phyloP scores from a whole-genome alignment of 2,888 invertebrate species.

The Lasioglossum figueresi region DNA sequence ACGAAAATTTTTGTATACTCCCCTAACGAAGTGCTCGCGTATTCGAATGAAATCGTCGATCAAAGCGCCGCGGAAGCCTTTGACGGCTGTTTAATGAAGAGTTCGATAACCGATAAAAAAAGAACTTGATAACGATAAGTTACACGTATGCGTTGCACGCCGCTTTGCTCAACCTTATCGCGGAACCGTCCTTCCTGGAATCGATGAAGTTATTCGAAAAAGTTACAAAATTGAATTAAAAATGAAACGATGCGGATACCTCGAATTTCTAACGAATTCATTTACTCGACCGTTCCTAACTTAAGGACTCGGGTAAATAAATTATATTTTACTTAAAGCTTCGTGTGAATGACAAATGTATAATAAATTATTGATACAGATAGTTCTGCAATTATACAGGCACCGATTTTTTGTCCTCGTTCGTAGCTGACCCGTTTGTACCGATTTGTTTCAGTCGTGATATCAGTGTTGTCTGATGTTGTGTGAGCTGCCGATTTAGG shows the following conservation, averaged over 20 bases:
- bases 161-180: conserved; percentile 67
- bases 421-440: conserved; percentile 69
- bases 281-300: conserved; percentile 32
- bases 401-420: conserved; percentile 72
- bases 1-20: conserved; percentile 50
- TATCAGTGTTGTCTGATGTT: conserved; percentile 89
- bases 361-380: conserved; percentile 78
- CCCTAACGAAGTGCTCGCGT: conserved; percentile 14
- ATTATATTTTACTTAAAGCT: conserved; percentile 74
- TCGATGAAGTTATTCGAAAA: conserved; percentile 48
- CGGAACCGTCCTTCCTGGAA: conserved; percentile 56
- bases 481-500: conserved; percentile 88
- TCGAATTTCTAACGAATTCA: conserved; percentile 37
- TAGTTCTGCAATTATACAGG: conserved; percentile 72
- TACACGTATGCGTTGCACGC: conserved; percentile 46
- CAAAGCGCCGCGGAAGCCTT: conserved; percentile 31
- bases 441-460: conserved; percentile 86
- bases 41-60: conserved; percentile 24
- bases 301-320: conserved; percentile 42
- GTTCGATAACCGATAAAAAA: conserved; percentile 49
- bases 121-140: conserved; percentile 49
- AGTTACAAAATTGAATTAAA: background rate
- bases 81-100: conserved; percentile 52
- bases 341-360: conserved; percentile 76
- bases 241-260: conserved; percentile 30